These are phyloP conservation scores for Cavia porcellus DNA, from an alignment of 2,113 vertebrate species.

Conservation along the genomic window DNA sequence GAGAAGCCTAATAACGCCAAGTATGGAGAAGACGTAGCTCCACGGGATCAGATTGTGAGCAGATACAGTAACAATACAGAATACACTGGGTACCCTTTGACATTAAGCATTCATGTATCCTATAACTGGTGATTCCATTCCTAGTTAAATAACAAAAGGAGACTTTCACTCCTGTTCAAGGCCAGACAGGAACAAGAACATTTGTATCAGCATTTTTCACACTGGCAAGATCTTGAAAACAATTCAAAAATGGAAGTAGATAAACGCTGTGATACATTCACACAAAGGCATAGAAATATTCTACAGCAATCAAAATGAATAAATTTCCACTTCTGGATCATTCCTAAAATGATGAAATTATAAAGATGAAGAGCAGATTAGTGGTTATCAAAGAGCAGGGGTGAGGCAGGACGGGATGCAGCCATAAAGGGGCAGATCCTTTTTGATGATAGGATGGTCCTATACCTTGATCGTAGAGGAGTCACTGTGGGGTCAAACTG, in stretches of 20 bases:
- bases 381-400: not conserved
- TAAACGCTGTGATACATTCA: not conserved
- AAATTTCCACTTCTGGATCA: not conserved
- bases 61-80: not conserved
- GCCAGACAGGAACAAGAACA: not conserved
- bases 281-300: not conserved
- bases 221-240: not conserved
- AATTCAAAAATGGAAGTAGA: not conserved
- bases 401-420: not conserved
- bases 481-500: not conserved
- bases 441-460: not conserved
- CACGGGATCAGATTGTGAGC: not conserved
- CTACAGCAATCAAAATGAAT: not conserved
- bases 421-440: not conserved
- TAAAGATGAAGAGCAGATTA: not conserved
- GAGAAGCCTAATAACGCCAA: not conserved
- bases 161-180: not conserved
- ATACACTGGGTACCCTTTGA: not conserved
- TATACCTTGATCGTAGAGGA: not conserved
- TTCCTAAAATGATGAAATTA: not conserved
- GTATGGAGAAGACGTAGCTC: not conserved
- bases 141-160: not conserved
- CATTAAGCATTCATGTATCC: not conserved
- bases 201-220: not conserved
- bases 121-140: not conserved